Conservation (phyloP, 2,888 invertebrate genomes). For the Andrena marginata region DNA sequence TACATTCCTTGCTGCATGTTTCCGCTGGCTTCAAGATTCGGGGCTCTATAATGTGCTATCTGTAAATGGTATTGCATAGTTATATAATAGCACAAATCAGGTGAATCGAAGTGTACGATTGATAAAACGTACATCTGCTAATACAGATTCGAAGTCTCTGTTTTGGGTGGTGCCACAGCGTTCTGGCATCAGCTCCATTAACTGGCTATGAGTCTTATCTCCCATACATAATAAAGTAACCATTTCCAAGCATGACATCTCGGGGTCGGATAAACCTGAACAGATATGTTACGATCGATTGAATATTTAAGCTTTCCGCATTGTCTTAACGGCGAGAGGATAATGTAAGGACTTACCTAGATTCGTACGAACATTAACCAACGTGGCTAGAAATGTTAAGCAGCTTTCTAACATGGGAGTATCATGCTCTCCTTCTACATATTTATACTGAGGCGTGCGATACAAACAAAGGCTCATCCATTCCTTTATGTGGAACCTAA, state of each 20-base stretch:
- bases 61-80: constrained; percentile 76
- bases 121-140: constrained; percentile 88
- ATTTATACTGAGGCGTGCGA: constrained; percentile 87
- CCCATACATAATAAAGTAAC: constrained; percentile 96
- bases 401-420: constrained; percentile 96
- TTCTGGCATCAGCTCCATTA: constrained; percentile 98
- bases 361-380: constrained; percentile 95
- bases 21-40: constrained; percentile 93
- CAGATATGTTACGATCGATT: neutral
- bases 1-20: constrained; percentile 94
- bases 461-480: constrained; percentile 93
- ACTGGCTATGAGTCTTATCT: constrained; percentile 97
- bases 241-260: constrained; percentile 94
- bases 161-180: constrained; percentile 96
- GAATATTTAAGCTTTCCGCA: neutral
- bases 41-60: constrained; percentile 95
- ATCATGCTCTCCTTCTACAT: constrained; percentile 92
- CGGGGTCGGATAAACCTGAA: constrained; percentile 88
- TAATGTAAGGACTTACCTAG: constrained; percentile 86
- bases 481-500: constrained; percentile 94
- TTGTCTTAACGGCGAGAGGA: neutral
- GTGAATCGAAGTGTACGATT: neutral
- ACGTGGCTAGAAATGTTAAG: constrained; percentile 94
- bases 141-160: constrained; percentile 94
- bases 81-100: neutral